phyloP scores from a whole-genome alignment of 2,797 vertebrate species.

The Sebastiscus tertius region DNA sequence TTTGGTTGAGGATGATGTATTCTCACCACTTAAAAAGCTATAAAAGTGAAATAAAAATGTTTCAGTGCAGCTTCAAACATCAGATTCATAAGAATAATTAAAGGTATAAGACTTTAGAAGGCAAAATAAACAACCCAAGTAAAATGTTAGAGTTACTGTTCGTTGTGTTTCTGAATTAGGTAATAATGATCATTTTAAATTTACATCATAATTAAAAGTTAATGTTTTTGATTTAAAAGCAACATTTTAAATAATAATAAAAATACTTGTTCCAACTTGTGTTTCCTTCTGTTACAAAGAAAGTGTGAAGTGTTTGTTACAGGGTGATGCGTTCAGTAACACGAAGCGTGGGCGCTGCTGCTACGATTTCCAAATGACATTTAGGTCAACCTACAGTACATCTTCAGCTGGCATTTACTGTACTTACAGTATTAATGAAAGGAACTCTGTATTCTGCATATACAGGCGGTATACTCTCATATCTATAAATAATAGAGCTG shows the following conservation, averaged over 20 bases:
- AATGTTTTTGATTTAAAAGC: no score
- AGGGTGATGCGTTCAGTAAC: background rate
- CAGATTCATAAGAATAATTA: no score
- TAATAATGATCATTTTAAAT: background rate
- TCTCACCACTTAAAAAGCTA: background rate
- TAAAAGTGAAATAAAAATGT: no score
- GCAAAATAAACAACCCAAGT: background rate
- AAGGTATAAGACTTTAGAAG: no score
- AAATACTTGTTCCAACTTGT: no score
- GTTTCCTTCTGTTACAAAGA: background rate
- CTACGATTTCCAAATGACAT: no score
- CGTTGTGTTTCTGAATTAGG: background rate
- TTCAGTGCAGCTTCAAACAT: background rate
- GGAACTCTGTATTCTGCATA: background rate
- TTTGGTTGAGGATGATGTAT: background rate
- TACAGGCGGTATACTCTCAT: background rate
- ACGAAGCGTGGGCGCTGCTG: background rate
- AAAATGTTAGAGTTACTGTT: background rate
- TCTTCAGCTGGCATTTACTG: no score
- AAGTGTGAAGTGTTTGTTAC: background rate
- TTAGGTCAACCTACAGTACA: no score
- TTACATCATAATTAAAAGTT: background rate
- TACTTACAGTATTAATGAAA: background rate
- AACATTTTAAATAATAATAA: no score
- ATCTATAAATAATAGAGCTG: background rate